Base-by-base conservation (phyloP, 2,113 vertebrate species). In the Coreoperca whiteheadi region DNA sequence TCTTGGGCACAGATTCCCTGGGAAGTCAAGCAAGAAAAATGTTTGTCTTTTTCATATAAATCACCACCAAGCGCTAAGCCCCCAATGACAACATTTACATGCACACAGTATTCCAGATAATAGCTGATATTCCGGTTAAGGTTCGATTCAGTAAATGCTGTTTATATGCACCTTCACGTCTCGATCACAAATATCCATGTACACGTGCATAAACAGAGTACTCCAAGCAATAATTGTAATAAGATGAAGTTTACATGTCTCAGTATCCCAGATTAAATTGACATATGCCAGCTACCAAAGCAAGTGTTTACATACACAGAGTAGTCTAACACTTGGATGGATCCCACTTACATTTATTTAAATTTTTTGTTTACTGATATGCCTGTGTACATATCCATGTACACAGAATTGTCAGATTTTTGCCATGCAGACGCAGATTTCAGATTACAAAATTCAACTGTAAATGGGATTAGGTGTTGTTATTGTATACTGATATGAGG, bases 1-100 rank as follows among this genome's bases (percentile, higher is more conserved):
- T 94, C 91, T 88, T 56, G 96, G 96, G 94, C 96, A 94, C 95
- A 91, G 95, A 96, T 96, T 97, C 96, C 97, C 96, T 93, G 94
- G 96, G 95, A 97, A 97, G 96, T 93, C 90, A 89, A 89, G 80
- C 71, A 82, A 79, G 89, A 79, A 87, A 91, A 93, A 91, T 76
- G 92, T 89, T 89, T 93, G 93, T 94, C 91, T 94, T 94, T 93
- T 91, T 88, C 86, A 81, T 89, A 90, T 90, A 94, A 94, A 95
- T 95, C 92, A 90, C 88, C 92, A 90, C 85, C 88, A 74, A 94
- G 92, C 82, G 77, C 87, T 91, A 88, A 94, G 88, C 82, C 92
- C 89, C 88, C 80, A 84, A 73, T 77, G 91, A 90, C 91, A 87
- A 85, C 90, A 91, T 94, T 93, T 91, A 91, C 87, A 93, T 92